Evolutionary conservation across 1,140 invertebrate species (phyloP), one percentile per base, ranked within the genome.

Genomic region (Heliothis virescens): DNA sequence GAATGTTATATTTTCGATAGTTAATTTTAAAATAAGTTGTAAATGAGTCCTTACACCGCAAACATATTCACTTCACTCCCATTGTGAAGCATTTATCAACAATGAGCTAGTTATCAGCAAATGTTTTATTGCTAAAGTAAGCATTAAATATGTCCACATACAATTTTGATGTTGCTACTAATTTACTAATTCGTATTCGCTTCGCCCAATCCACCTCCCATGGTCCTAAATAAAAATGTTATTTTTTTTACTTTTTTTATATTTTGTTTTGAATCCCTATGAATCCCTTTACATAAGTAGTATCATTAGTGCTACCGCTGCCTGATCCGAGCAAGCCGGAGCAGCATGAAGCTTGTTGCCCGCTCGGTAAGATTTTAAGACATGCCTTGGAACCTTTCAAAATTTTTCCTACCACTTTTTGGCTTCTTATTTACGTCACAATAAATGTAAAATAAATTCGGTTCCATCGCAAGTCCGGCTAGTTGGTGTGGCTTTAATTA

Each of bases 341-440:
- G 95, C 96, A 98, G 96, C 97, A 98, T 96, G 97, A 98, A 95
- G 96, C 97, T 95, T 97, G 97, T 96, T 98, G 97, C 96, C 97
- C 97, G 91, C 95, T 97, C 94, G 96, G 96, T 97, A 96, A 97
- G 96, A 92, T 84, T 82, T 41, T 86, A 82, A 75, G 83, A 85
- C 75, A 82, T 88, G 88, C 71, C 80, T 82, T 73, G 83, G 89
- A 91, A 85, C 85, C 84, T 83, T 79, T 80, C 60, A 80, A 76
- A 80, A 67, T 77, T 82, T 59, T 73, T 78, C 80, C 16, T 75
- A 55, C n/a, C 62, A 78, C 73, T 69, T 69, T 86, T 83, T 76
- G 47, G 83, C 87, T 84, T 86, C 85, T 86, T 87, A 79, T 82
- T 71, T 69, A 47, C 52, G 5, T 41, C 34, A 77, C 69, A 63